Conservation (phyloP, 2,113 vertebrate species). For the Sinocyclocheilus maitianheensis region DNA sequence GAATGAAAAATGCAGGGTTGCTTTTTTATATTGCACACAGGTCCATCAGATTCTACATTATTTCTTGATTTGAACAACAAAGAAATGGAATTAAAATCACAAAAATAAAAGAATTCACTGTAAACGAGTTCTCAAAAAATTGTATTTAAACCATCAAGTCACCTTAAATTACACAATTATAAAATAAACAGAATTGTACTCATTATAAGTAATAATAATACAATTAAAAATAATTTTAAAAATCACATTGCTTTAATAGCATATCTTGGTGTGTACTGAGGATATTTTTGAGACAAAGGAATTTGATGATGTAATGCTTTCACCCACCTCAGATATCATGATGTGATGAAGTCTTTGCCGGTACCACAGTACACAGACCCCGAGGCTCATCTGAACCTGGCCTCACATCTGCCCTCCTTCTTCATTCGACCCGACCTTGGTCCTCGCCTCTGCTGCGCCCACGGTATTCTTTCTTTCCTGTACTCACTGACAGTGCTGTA, state of each 20-base stretch:
- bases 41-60: neutral
- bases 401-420: conserved; percentile 85
- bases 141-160: neutral
- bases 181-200: neutral
- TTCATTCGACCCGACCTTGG: conserved; percentile 88
- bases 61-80: neutral
- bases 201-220: neutral
- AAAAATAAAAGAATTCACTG: neutral
- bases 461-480: conserved; percentile 76
- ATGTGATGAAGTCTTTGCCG: conserved; percentile 82
- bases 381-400: conserved; percentile 85
- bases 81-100: neutral
- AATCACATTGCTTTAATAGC: too few relatives aligned
- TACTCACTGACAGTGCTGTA: conserved; percentile 63
- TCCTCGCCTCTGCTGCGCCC: conserved; percentile 84
- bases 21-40: neutral
- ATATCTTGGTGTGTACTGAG: too few relatives aligned
- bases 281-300: too few relatives aligned
- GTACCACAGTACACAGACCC: conserved; percentile 87
- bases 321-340: conserved; percentile 76
- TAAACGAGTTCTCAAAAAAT: neutral
- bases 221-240: too few relatives aligned
- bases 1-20: neutral
- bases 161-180: neutral
- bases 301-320: too few relatives aligned